phyloP scores from a whole-genome alignment of 2,888 invertebrate genomes.

The Leucophora obtusa region DNA sequence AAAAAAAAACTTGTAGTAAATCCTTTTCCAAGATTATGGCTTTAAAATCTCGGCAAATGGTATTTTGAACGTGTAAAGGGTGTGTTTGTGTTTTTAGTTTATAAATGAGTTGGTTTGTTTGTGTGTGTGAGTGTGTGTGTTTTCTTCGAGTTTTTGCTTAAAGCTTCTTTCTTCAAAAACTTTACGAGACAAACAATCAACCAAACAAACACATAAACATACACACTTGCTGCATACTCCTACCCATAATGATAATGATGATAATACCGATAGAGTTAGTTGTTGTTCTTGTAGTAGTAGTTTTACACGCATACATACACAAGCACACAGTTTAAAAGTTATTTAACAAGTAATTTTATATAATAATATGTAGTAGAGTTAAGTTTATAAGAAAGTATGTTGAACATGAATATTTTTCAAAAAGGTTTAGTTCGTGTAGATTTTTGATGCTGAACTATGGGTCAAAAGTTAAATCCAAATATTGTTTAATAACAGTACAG shows the following conservation, averaged over 20 bases:
- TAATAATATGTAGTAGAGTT: slow-evolving; percentile 16
- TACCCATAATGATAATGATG: background rate
- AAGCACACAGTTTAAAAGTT: slow-evolving; percentile 31
- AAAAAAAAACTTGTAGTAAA: slow-evolving; percentile 47
- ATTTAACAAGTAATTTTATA: slow-evolving; percentile 38
- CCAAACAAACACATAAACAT: no score
- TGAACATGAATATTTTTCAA: slow-evolving; percentile 16
- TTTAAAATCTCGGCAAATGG: slow-evolving; percentile 54
- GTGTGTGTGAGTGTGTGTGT: background rate
- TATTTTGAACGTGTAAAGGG: slow-evolving; percentile 11
- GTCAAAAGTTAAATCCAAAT: no score
- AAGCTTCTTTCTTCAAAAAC: slow-evolving; percentile 7
- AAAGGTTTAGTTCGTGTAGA: background rate
- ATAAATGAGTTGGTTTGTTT: background rate
- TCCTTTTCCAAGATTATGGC: slow-evolving; percentile 59
- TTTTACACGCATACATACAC: slow-evolving; percentile 3
- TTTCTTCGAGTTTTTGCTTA: background rate
- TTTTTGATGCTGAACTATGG: no score
- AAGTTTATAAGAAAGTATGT: slow-evolving; percentile 6
- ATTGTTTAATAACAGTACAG: no score
- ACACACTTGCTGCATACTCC: background rate
- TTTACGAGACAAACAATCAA: slow-evolving; percentile 5
- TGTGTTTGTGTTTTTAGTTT: background rate
- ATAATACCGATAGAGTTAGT: slow-evolving; percentile 4
- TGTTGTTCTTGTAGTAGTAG: background rate